Evolutionary conservation across 1,140 invertebrate genomes (phyloP), one percentile per base, ranked within the genome.

Genomic region (Drosophila jambulina): DNA sequence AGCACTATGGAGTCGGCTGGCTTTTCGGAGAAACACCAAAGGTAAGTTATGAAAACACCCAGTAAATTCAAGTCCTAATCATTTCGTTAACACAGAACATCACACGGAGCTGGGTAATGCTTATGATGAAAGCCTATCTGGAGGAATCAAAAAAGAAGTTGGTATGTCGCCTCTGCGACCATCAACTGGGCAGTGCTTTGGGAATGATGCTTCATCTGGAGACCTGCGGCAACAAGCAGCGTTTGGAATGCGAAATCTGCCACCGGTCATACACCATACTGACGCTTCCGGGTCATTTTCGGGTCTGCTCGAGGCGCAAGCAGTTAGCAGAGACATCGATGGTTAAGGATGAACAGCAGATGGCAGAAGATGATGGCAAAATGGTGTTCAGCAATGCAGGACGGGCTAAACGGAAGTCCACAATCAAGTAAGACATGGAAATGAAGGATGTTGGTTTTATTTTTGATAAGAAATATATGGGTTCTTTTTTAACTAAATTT

Each of bases 1-100:
- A 79, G 51, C 91, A 92, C 53, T 92, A 92, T 46, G 91, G 91
- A 36, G 65, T 92, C 6, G 91, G 91, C 7, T 92, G 91, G 91
- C 21, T 49, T 1, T 40, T 54, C 0, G 78, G 38, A 17, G 57
- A 65, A 12, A 17, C 57, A 19, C 62, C 62, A n/a, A 62, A 19
- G 38, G 57, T 64, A 13, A 1, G 61, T 19, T 10, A 13, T 32
- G 4, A 6, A 13, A 21, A 6, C 0, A 29, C 13, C 5, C n/a
- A 34, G 59, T 15, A 9, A 56, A 10, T 25, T 13, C 2, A 19
- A 21, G 1, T 32, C 1, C 3, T 19, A 32, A 19, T 9, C 0
- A 40, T 21, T 19, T 15, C 1, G 1, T 17, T 23, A 19, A 15
- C 13, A 7, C 36, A 80, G 71, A 17, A 34, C 2, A 29, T 76